These are phyloP conservation scores for Peromyscus nudipes DNA, from an alignment of 2,797 vertebrate species.

Conservation along the genomic window DNA sequence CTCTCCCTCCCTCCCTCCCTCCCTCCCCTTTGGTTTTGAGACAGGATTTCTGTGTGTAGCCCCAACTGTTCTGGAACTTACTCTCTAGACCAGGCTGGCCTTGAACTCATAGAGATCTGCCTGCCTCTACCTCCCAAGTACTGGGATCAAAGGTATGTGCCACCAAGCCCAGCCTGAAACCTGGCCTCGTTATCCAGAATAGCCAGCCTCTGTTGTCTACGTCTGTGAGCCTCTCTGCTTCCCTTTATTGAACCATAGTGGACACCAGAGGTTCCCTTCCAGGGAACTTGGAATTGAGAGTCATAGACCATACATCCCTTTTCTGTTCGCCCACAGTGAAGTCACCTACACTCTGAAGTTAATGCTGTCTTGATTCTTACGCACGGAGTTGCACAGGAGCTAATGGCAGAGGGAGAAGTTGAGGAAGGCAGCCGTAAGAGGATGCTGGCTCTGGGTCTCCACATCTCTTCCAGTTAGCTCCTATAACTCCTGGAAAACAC, in stretches of 20 bases:
- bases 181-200: neutral
- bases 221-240: neutral
- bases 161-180: neutral
- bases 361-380: neutral
- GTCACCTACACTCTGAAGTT: neutral
- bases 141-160: neutral
- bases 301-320: neutral
- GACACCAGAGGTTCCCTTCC: neutral
- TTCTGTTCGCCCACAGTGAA: neutral
- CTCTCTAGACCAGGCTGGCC: neutral
- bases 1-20: neutral
- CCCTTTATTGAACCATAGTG: neutral
- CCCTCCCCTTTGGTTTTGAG: neutral
- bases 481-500: constrained; percentile 32
- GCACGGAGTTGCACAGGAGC: neutral
- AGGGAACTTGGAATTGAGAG: neutral
- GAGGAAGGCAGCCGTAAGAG: neutral
- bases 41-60: neutral
- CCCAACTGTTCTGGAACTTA: neutral
- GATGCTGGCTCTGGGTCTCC: neutral
- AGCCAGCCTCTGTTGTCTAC: neutral
- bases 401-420: neutral
- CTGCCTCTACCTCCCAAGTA: neutral
- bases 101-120: neutral
- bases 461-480: constrained; percentile 18